A percentile compares a stretch with the other conserved stretches of the same genome.
Evolutionary conservation across 2,797 vertebrate species (phyloP).

Genomic region (Anabas testudineus): DNA sequence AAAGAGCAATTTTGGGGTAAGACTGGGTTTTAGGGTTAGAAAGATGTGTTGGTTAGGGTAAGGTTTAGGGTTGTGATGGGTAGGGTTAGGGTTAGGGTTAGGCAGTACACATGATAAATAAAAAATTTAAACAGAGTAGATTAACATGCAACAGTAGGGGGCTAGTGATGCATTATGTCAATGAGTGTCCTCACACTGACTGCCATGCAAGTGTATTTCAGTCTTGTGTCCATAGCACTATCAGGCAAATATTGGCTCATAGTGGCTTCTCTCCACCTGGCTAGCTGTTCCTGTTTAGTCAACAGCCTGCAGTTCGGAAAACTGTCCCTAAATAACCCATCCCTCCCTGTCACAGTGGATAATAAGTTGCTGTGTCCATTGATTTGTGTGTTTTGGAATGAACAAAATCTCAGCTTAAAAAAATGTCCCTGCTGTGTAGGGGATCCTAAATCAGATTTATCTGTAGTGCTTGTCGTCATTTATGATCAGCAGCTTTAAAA

Average conservation of each 20-base stretch:
- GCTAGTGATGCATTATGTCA: too few species aligned
- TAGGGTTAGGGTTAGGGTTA: too few species aligned
- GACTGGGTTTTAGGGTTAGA: too few species aligned
- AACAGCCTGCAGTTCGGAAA: slow-evolving; percentile 51
- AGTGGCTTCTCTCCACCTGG: slow-evolving; percentile 63
- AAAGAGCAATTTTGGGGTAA: too few species aligned
- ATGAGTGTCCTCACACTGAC: too few species aligned
- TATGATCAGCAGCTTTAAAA: not conserved
- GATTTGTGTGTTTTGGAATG: slow-evolving; percentile 34
- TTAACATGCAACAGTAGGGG: too few species aligned
- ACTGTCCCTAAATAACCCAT: slow-evolving; percentile 21
- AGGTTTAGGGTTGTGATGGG: too few species aligned
- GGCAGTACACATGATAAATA: too few species aligned
- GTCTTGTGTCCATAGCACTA: not conserved
- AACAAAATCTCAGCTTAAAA: slow-evolving; percentile 3
- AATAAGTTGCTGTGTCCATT: slow-evolving; percentile 32
- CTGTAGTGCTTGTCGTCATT: not conserved
- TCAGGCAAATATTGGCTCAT: not conserved
- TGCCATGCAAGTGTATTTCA: too few species aligned
- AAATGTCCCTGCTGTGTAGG: slow-evolving; percentile 30
- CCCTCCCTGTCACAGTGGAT: slow-evolving; percentile 18
- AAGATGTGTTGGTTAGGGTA: too few species aligned
- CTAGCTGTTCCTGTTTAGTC: slow-evolving; percentile 69
- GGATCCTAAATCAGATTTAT: slow-evolving; percentile 30
- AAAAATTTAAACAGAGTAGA: too few species aligned